These are phyloP conservation scores for Spialia ferax DNA, from an alignment of 2,888 invertebrate species.

Conservation along the genomic window DNA sequence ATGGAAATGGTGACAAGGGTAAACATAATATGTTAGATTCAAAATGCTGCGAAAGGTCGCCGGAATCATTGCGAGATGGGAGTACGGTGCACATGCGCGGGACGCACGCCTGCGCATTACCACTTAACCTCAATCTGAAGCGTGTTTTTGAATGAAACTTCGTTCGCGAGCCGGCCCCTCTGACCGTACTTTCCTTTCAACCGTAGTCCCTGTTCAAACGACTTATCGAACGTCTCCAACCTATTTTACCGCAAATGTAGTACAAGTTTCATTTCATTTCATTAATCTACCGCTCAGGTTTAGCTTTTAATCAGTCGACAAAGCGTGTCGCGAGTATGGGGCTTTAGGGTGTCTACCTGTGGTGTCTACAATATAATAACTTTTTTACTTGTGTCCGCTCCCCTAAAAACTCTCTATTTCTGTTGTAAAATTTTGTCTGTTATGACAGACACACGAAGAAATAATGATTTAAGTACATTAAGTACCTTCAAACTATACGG, in stretches of 20 bases:
- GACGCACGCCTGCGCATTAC: slow-evolving; percentile 73
- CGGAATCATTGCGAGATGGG: slow-evolving; percentile 78
- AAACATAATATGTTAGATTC: slow-evolving; percentile 60
- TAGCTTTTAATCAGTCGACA: background rate
- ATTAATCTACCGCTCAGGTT: slow-evolving; percentile 1
- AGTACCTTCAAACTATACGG: too few species aligned
- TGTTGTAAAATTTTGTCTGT: too few species aligned
- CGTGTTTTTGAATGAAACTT: slow-evolving; percentile 85
- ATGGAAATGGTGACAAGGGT: slow-evolving; percentile 39
- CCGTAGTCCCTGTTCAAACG: slow-evolving; percentile 45
- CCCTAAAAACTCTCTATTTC: too few species aligned
- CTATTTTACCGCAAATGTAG: slow-evolving; percentile 21
- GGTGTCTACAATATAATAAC: too few species aligned
- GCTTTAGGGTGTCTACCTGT: too few species aligned
- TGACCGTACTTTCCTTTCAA: slow-evolving; percentile 73
- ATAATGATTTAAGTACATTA: too few species aligned
- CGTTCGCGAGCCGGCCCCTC: slow-evolving; percentile 67
- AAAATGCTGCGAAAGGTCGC: slow-evolving; percentile 67
- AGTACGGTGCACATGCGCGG: slow-evolving; percentile 65
- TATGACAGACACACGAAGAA: background rate
- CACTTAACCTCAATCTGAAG: slow-evolving; percentile 82
- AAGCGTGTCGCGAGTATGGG: too few species aligned
- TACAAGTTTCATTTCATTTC: slow-evolving; percentile 23
- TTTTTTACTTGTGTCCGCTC: too few species aligned
- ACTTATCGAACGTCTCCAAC: slow-evolving; percentile 41